Evolutionary conservation across 2,113 vertebrate genomes (phyloP).

Genomic region (Charina bottae): DNA sequence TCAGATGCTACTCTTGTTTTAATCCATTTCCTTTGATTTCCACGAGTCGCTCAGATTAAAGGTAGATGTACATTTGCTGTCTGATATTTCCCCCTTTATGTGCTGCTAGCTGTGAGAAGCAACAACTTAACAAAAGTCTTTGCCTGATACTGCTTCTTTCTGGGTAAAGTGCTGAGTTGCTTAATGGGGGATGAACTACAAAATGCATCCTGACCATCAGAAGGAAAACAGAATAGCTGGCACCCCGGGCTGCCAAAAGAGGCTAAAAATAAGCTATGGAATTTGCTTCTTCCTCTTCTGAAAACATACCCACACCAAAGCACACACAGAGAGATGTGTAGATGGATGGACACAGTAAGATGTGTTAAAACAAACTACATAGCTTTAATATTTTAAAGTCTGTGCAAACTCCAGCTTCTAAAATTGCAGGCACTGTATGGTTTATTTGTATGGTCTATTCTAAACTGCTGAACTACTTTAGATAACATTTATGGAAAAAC

Average conservation of each 20-base stretch:
- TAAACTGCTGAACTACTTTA: neutral
- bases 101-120: conserved; percentile 56
- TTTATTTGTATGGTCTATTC: neutral
- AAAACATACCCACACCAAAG: neutral
- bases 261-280: conserved; percentile 26
- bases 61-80: conserved; percentile 56
- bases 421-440: neutral
- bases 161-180: conserved; percentile 43
- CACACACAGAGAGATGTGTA: neutral
- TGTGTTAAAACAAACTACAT: neutral
- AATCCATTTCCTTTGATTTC: conserved; percentile 75
- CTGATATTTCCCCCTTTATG: conserved; percentile 48
- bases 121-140: conserved; percentile 70
- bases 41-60: conserved; percentile 70
- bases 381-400: neutral
- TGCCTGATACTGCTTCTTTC: conserved; percentile 64
- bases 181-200: conserved; percentile 54
- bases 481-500: neutral
- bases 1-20: conserved; percentile 71
- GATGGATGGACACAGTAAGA: neutral
- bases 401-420: neutral
- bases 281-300: neutral
- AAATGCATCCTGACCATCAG: conserved; percentile 52
- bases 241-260: conserved; percentile 13
- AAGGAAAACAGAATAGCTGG: conserved; percentile 39